Evolutionary conservation across 2,113 vertebrate genomes (phyloP), one percentile per base, ranked within the genome.

Genomic region (Menidia beryllina): DNA sequence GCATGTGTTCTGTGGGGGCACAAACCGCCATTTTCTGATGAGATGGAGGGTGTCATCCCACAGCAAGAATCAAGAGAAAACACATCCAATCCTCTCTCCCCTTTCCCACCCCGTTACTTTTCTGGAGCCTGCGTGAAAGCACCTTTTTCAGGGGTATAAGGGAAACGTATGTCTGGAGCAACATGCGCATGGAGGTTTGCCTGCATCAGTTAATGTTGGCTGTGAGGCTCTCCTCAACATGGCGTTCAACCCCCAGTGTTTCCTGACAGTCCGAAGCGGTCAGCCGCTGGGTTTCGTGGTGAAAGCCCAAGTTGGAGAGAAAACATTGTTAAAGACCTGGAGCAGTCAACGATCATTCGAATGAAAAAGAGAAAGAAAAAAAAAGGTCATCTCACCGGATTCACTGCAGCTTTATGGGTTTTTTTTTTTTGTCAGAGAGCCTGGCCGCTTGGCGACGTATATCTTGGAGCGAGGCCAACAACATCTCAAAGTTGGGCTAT

Each of bases 1-100:
- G 39, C 30, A 67, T 77, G 68, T 77, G 56, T 72, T 82, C 74
- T 48, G 47, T 58, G 27, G 27, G 65, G 72, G 43, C 60, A 83
- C 66, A 83, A 65, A 82, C 92, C 92, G 91, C 92, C 91, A 92
- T 93, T 91, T 92, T 92, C 88, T 92, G 71, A 72, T 81, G 72
- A 77, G 71, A 82, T 77, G 81, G 63, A 65, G 80, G 69, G 68
- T 86, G 77, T 70, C 77, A 86, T 69, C 68, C 66, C 60, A 78
- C n/a, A 75, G 68, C 61, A 66, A n/a, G 20, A 55, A 64, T 74
- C 43, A 25, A 52, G 62, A 58, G 17, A 27, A 75, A 73, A 57
- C 41, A 19, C 27, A 41, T 36, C 20, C 36, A 41, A 1, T 34
- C n/a, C 15, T 45, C 2, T 13, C 0, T 7, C 36, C 12, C 3